Conservation (phyloP, 2,797 vertebrate species). For the Pachyuromys duprasi region DNA sequence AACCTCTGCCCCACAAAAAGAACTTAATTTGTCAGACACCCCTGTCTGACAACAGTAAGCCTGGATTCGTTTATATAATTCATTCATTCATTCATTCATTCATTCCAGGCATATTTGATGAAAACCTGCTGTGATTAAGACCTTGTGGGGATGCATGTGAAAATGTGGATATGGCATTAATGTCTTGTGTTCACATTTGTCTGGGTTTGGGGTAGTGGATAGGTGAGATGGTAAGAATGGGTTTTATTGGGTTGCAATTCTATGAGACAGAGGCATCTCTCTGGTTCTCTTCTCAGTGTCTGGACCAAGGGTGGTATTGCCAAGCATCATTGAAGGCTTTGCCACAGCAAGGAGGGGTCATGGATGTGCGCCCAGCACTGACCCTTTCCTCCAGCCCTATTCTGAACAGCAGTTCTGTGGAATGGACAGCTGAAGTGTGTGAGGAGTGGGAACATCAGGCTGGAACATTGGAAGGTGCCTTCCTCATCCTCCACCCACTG, state of each 20-base stretch:
- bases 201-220: neutral
- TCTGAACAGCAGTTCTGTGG: neutral
- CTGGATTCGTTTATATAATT: neutral
- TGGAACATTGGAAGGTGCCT: neutral
- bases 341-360: neutral
- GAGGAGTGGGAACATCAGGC: neutral
- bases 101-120: constrained; percentile 5
- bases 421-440: neutral
- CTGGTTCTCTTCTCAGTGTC: neutral
- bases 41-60: neutral
- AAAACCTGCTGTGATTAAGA: neutral
- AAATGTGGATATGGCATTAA: neutral
- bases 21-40: neutral
- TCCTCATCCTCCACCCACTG: neutral
- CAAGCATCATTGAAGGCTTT: neutral
- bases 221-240: neutral
- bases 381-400: neutral
- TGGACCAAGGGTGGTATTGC: too few relatives aligned
- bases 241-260: neutral
- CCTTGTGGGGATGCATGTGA: neutral
- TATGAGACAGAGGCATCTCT: neutral
- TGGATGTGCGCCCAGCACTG: neutral
- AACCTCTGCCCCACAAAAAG: neutral
- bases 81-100: neutral
- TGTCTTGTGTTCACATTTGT: neutral